Evolutionary conservation across 2,888 invertebrate genomes (phyloP), one percentile per base, ranked within the genome.

Genomic region (Thera britannica): DNA sequence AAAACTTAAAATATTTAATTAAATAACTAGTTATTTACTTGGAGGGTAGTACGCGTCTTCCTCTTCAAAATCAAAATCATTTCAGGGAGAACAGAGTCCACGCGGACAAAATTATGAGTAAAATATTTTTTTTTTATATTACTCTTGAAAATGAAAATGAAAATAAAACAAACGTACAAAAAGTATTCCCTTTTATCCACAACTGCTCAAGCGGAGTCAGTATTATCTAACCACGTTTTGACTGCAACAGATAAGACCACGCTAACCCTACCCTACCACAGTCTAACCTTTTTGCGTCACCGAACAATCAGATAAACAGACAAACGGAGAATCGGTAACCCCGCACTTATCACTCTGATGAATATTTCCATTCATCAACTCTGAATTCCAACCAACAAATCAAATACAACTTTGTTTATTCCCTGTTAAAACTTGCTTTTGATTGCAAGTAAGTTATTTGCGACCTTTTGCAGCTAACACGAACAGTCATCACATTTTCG

Each of bases 321-420:
- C 79, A 80, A 78, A 81, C 81, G 76, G 76, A 72, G 52, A 65
- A 71, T 70, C 70, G 62, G 71, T 71, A 77, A 64, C 65, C 71
- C 65, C 61, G 60, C 65, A 81, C 82, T 84, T 83, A 82, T 83
- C 83, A 65, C 70, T 52, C 79, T 83, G 84, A 84, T 84, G 84
- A 81, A 79, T 81, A 84, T 81, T 81, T 79, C 79, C 81, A 81
- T 82, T 79, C 81, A 80, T 81, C 80, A 80, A 79, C 71, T 77
- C 75, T 78, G 79, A 79, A 79, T 79, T 77, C 72, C 69, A 58
- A 51, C 49, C n/a, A 46, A 35, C 56, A 72, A 71, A 67, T 61
- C 38, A 72, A 67, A 68, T 7, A 58, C 67, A 58, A 67, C 67
- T 48, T n/a, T 65, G 58, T 65, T 55, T 35, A 44, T 61, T 57